Percentiles rank a stretch among this genome's conserved stretches.
Conservation (phyloP, 2,113 vertebrate genomes). For the Phoxinus phoxinus region DNA sequence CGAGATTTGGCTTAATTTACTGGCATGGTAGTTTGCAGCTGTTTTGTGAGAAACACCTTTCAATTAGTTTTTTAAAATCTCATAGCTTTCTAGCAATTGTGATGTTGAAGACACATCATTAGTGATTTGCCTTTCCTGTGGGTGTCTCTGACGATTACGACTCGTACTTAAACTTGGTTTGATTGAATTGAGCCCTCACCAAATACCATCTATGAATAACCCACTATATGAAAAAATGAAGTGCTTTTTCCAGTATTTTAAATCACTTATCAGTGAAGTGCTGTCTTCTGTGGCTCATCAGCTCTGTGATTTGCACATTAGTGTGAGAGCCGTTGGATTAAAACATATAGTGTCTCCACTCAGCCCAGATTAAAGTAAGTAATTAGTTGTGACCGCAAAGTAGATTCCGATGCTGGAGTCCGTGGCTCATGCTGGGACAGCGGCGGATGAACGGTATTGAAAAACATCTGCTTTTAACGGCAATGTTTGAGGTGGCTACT, state of each 20-base stretch:
- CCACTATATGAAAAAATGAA: background rate
- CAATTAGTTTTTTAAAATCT: background rate
- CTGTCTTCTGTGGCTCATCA: slow-evolving; percentile 23
- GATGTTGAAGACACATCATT: background rate
- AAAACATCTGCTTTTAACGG: slow-evolving; percentile 39
- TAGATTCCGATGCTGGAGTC: background rate
- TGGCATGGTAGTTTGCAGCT: background rate
- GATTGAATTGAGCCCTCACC: background rate
- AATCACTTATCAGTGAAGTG: slow-evolving; percentile 30
- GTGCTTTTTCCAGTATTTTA: background rate
- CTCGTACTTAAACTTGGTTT: background rate
- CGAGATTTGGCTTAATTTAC: background rate
- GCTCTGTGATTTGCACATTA: slow-evolving; percentile 35
- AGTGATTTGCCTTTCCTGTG: background rate
- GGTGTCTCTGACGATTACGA: background rate
- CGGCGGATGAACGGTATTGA: background rate
- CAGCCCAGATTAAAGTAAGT: slow-evolving; percentile 40
- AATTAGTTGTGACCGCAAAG: slow-evolving; percentile 30
- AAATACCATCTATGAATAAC: background rate
- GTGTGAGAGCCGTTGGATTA: slow-evolving; percentile 15
- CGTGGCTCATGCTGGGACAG: background rate
- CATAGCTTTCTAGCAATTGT: background rate
- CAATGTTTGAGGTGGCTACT: slow-evolving; percentile 21
- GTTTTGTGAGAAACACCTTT: background rate
- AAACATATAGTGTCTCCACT: slow-evolving; percentile 37